Percentiles rank a stretch among this genome's conserved stretches.
These are phyloP conservation scores for Brevimyrus niger DNA, from an alignment of 2,113 vertebrate species.

Conservation along the genomic window DNA sequence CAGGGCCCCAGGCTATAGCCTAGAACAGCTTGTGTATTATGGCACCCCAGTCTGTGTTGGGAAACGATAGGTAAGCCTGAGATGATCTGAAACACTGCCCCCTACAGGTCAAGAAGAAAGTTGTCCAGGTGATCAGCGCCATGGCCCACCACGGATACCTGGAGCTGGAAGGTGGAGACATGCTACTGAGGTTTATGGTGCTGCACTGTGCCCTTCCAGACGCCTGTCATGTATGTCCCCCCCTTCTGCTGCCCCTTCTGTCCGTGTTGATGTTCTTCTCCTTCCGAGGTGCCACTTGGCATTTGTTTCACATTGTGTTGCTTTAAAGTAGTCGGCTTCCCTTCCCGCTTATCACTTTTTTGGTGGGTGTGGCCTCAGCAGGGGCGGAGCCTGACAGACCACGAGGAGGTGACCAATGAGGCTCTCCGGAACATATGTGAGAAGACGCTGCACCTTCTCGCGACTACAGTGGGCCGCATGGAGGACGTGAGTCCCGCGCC, in stretches of 20 bases:
- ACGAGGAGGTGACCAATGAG: conserved; percentile 66
- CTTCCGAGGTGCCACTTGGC: not conserved
- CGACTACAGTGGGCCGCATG: conserved; percentile 78
- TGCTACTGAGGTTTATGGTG: conserved; percentile 72
- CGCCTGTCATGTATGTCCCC: conserved; percentile 48
- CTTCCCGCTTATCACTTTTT: not conserved
- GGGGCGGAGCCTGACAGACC: conserved; percentile 48
- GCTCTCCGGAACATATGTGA: conserved; percentile 69
- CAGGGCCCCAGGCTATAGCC: not conserved
- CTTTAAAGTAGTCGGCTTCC: not conserved
- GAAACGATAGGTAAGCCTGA: not conserved
- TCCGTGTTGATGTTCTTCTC: no score
- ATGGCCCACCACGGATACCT: conserved; percentile 92
- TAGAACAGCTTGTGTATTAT: not conserved
- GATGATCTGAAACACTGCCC: not conserved
- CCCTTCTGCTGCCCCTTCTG: not conserved
- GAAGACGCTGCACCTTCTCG: conserved; percentile 80
- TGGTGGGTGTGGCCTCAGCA: conserved; percentile 27
- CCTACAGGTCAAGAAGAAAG: conserved; percentile 71
- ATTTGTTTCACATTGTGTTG: no score
- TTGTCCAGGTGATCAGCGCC: conserved; percentile 85
- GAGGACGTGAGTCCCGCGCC: conserved; percentile 61
- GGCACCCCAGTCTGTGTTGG: not conserved
- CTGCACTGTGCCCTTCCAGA: conserved; percentile 74
- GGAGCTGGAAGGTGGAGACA: conserved; percentile 80